A percentile compares a stretch with the other conserved stretches of the same genome.
phyloP scores from a whole-genome alignment of 2,113 vertebrate genomes.

The Eurystomus gularis region DNA sequence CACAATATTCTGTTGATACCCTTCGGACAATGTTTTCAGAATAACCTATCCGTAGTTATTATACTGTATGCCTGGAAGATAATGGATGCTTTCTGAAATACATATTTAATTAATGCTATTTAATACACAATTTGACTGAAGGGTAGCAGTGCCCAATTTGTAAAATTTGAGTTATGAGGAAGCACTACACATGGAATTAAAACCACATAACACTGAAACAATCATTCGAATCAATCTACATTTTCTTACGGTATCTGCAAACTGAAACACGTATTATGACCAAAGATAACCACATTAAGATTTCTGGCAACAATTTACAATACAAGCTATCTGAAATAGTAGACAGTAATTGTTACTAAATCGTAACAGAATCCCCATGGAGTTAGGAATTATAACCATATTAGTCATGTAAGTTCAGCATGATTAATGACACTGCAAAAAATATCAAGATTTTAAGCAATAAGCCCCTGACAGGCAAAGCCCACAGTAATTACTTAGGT shows the following conservation, averaged over 20 bases:
- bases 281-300: constrained; percentile 61
- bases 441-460: constrained; percentile 54
- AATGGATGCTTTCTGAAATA: background rate
- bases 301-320: constrained; percentile 54
- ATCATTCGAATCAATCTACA: constrained; percentile 57
- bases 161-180: background rate
- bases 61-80: background rate
- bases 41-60: background rate
- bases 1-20: background rate
- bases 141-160: background rate
- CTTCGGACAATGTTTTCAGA: background rate
- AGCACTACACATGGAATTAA: constrained; percentile 30
- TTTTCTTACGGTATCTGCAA: constrained; percentile 44
- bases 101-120: background rate
- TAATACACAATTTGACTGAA: background rate
- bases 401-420: constrained; percentile 38
- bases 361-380: constrained; percentile 54
- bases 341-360: constrained; percentile 71
- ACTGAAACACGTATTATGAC: constrained; percentile 10
- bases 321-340: constrained; percentile 19
- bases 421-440: constrained; percentile 62
- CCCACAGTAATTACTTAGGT: background rate
- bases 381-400: constrained; percentile 58
- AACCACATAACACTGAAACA: constrained; percentile 43
- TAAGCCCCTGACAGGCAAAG: constrained; percentile 23